A percentile compares a stretch with the other conserved stretches of the same genome.
Evolutionary conservation across 2,113 vertebrate genomes (phyloP).

Genomic region (rat (Rattus norvegicus)): GRCr8 NC_086029.1:20101001-20101500

Average conservation of each 20-base stretch:
- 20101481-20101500: not conserved
- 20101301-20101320: not conserved
- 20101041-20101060: not conserved
- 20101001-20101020: not conserved
- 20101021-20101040: not conserved
- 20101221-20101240: fast-evolving
- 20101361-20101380: not conserved
- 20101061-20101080: not conserved
- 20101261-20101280: not conserved
- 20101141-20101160: too few relatives aligned
- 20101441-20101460: not conserved
- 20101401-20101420: slow-evolving; percentile 18
- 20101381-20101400: not conserved
- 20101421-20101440: not conserved
- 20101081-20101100: not conserved
- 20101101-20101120: not conserved
- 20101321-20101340: not conserved
- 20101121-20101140: too few relatives aligned
- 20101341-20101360: not conserved
- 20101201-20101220: not conserved
- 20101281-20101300: not conserved
- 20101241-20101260: not conserved
- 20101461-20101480: not conserved
- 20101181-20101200: fast-evolving
- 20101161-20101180: too few relatives aligned